Conservation (phyloP, 2,113 vertebrate genomes). For the Bos indicus region DNA sequence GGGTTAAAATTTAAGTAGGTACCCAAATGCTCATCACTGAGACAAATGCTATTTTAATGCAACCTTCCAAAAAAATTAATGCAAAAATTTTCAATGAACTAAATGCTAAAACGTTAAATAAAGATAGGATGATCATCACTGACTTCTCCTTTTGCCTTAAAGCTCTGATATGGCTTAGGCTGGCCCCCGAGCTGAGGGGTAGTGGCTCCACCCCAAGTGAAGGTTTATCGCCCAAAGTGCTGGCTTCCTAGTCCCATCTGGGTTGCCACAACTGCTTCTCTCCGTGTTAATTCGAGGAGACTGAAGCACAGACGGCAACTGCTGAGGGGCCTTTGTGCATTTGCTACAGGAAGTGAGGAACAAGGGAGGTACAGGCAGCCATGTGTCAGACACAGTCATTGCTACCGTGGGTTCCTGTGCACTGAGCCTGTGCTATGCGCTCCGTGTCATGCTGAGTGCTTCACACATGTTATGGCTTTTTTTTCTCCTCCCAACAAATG, state of each 20-base stretch:
- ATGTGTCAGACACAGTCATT: rapidly evolving
- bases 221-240: background rate
- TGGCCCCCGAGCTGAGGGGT: no score
- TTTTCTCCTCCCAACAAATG: background rate
- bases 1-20: background rate
- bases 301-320: rapidly evolving
- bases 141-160: background rate
- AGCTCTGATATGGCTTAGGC: background rate
- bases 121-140: background rate
- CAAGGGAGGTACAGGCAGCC: rapidly evolving
- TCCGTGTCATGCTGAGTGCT: rapidly evolving
- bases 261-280: background rate
- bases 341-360: background rate
- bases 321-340: no score
- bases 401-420: rapidly evolving
- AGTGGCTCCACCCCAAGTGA: background rate
- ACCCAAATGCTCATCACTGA: background rate
- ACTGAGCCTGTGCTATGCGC: rapidly evolving
- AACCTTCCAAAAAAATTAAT: background rate
- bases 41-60: background rate
- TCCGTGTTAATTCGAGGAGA: background rate
- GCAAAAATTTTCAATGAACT: background rate
- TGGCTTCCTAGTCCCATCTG: background rate
- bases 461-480: rapidly evolving
- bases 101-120: background rate